A percentile compares a stretch with the other conserved stretches of the same genome.
phyloP scores from a whole-genome alignment of 2,888 invertebrate genomes.

The Schrankia costaestrigalis region DNA sequence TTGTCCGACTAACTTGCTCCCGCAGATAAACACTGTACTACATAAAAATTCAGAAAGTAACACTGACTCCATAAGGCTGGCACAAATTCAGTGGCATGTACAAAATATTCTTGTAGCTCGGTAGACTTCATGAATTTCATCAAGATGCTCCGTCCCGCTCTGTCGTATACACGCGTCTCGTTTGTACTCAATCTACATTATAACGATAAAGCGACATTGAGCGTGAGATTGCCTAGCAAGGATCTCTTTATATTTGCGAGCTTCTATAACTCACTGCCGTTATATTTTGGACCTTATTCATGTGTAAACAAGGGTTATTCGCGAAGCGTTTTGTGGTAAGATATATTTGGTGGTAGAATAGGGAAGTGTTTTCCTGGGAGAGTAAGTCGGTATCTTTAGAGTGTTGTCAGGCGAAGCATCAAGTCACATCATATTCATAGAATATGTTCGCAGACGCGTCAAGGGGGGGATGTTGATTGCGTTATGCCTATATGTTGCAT shows the following conservation, averaged over 20 bases:
- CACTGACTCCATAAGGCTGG: conserved; percentile 20
- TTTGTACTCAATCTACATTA: conserved; percentile 67
- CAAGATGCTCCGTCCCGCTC: conserved; percentile 38
- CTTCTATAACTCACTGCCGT: conserved; percentile 15
- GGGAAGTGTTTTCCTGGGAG: conserved; percentile 62
- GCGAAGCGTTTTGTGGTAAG: conserved; percentile 4
- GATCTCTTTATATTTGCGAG: conserved; percentile 26
- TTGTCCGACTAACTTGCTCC: conserved; percentile 15
- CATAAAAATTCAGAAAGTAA: conserved; percentile 24
- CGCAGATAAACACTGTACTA: conserved; percentile 17
- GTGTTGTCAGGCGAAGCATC: conserved; percentile 49
- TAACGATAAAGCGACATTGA: conserved; percentile 73
- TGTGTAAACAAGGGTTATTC: conserved; percentile 6
- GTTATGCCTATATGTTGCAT: no score
- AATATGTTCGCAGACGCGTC: conserved; percentile 18
- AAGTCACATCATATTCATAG: conserved; percentile 35
- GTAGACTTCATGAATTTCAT: conserved; percentile 66
- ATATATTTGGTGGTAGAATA: conserved; percentile 37
- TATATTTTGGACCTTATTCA: conserved; percentile 28
- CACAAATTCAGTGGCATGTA: conserved; percentile 38
- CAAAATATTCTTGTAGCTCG: conserved; percentile 48
- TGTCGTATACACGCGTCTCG: conserved; percentile 28
- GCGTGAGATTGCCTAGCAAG: conserved; percentile 68
- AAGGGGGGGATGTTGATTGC: neutral
- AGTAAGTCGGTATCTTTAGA: conserved; percentile 50